phyloP scores from a whole-genome alignment of 2,797 vertebrate species.

The Coranthus polyacanthus region DNA sequence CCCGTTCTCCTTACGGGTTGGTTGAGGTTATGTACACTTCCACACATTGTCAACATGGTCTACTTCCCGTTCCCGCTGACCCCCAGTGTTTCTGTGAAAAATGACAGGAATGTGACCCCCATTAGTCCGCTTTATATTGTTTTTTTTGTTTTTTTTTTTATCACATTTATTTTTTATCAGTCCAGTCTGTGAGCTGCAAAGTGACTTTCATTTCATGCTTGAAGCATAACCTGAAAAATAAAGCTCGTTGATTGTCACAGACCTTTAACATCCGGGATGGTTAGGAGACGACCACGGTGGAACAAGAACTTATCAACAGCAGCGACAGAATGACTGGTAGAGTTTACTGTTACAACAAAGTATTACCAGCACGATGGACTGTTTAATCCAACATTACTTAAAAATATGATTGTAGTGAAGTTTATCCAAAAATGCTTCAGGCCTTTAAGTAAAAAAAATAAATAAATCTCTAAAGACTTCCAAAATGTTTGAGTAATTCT shows the following conservation, averaged over 20 bases:
- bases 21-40: conserved; percentile 61
- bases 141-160: conserved; percentile 6
- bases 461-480: too few species aligned
- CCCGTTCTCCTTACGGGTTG: conserved; percentile 42
- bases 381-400: too few species aligned
- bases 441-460: too few species aligned
- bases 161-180: conserved; percentile 23
- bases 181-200: conserved; percentile 8
- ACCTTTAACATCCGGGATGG: not conserved
- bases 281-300: not conserved
- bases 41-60: conserved; percentile 49
- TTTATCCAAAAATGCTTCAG: too few species aligned
- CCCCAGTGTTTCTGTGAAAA: conserved; percentile 41
- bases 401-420: too few species aligned
- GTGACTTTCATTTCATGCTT: conserved; percentile 22
- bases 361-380: too few species aligned
- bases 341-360: too few species aligned
- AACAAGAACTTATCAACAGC: too few species aligned
- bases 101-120: conserved; percentile 53
- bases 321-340: too few species aligned
- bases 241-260: not conserved
- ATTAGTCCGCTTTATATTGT: conserved; percentile 22
- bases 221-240: not conserved
- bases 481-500: too few species aligned
- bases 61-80: conserved; percentile 39